phyloP scores from a whole-genome alignment of 2,888 invertebrate species.

The Pristionchus maxplancki region DNA sequence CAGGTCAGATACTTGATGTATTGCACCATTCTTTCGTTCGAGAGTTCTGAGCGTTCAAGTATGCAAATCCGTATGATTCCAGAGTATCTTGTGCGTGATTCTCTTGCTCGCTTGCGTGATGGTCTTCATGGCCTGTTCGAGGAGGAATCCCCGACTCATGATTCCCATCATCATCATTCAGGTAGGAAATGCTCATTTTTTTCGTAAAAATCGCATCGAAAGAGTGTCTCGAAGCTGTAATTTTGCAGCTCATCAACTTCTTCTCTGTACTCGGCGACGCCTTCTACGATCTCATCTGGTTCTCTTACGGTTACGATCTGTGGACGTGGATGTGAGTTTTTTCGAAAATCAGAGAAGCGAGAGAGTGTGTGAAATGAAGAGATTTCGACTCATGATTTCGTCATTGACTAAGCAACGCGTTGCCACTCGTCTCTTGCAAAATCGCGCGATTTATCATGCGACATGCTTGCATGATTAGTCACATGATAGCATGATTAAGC shows the following conservation, averaged over 20 bases:
- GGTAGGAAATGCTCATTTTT: background rate
- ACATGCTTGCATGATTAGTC: background rate
- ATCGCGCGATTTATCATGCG: background rate
- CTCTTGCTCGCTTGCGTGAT: background rate
- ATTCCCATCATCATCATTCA: conserved; percentile 12
- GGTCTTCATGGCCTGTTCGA: conserved; percentile 18
- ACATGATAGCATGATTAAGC: background rate
- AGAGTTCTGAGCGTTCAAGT: no score
- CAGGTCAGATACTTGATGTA: background rate
- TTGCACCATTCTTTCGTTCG: no score
- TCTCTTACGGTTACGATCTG: background rate
- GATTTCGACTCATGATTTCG: no score
- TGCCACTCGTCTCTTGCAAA: background rate
- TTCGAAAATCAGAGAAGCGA: no score
- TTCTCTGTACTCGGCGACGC: background rate
- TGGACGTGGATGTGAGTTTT: background rate
- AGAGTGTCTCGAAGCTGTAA: no score
- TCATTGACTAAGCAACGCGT: background rate
- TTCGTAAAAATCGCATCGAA: no score
- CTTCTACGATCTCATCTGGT: background rate
- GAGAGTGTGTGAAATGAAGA: no score
- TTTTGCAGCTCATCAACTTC: background rate
- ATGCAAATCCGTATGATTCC: no score
- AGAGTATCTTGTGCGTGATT: background rate
- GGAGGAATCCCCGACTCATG: background rate